A percentile compares a stretch with the other conserved stretches of the same genome.
Conservation (phyloP, 1,140 invertebrate species). For the Pogonomyrmex californicus region DNA sequence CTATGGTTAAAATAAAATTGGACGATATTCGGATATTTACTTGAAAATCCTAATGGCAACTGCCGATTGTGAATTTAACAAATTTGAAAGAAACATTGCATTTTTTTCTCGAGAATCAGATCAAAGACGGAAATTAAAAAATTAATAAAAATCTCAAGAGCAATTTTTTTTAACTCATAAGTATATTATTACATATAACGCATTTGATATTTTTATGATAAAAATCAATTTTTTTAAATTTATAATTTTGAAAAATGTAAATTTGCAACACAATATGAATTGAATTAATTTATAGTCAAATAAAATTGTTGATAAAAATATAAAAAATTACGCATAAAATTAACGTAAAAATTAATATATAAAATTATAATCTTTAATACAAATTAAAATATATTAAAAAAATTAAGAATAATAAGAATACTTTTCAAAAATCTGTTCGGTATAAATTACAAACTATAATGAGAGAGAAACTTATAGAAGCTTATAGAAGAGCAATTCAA, state of each 20-base stretch:
- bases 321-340: not conserved
- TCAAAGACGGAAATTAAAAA: not conserved
- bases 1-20: constrained; percentile 45
- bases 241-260: not conserved
- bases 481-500: constrained; percentile 34
- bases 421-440: not conserved
- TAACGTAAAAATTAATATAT: not conserved
- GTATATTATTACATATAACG: not conserved
- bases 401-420: not conserved
- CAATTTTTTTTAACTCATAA: not conserved
- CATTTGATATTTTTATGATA: not conserved
- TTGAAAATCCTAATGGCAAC: constrained; percentile 12
- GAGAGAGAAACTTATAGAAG: not conserved
- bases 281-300: not conserved
- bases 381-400: constrained; percentile 5
- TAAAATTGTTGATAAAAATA: constrained; percentile 7
- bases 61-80: constrained; percentile 24
- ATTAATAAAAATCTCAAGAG: not conserved
- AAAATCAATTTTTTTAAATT: not conserved
- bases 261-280: not conserved
- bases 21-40: constrained; percentile 35
- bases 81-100: not conserved
- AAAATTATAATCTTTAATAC: constrained; percentile 5
- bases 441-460: not conserved
- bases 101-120: not conserved